Base-by-base conservation (phyloP, 1,140 invertebrate genomes). In the Eurosta solidaginis region DNA sequence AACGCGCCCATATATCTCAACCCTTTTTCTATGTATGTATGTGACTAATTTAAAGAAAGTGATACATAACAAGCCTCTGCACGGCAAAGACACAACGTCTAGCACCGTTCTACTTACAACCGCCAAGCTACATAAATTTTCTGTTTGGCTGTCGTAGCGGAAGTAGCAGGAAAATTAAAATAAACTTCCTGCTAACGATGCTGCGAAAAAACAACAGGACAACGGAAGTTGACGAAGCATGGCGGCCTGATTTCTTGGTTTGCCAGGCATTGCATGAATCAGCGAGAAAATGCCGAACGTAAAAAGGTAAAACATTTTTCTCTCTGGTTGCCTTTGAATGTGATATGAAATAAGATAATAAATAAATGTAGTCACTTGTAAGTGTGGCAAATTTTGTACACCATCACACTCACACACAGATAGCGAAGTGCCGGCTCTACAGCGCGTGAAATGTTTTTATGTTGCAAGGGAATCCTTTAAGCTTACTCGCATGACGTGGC, bases 121-220 rank as follows among this genome's bases (percentile, higher is more conserved):
- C 45, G n/a, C 12, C 10, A 20, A n/a, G 17, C 17, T n/a, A 17
- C 59, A 68, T 40, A 68, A 68, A 68, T 68, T 33, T 42, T 22
- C 22, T n/a, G 33, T 40, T 40, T 36, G 25, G 27, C 59, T 20
- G 59, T n/a, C 33, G n/a, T 20, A 40, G 59, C 59, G 59, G 59
- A 68, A 68, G 59, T 40, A 40, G 59, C 33, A 68, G 40, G 59
- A 68, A 68, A 40, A 68, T 40, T 40, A 68, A 68, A 68, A 42
- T 42, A 68, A 47, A 47, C 9, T 17, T 20, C 27, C 33, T 40
- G 33, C 29, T 17, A 33, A 17, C 54, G 20, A 22, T 12, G 52
- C 52, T 17, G 5, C 6, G n/a, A 5, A n/a, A 25, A 40, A 68
- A 40, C 59, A 20, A n/a, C n/a, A 27, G 33, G 33, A 22, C 33